A percentile compares a stretch with the other conserved stretches of the same genome.
phyloP scores from a whole-genome alignment of 2,797 vertebrate species.

The Hipposideros larvatus region DNA sequence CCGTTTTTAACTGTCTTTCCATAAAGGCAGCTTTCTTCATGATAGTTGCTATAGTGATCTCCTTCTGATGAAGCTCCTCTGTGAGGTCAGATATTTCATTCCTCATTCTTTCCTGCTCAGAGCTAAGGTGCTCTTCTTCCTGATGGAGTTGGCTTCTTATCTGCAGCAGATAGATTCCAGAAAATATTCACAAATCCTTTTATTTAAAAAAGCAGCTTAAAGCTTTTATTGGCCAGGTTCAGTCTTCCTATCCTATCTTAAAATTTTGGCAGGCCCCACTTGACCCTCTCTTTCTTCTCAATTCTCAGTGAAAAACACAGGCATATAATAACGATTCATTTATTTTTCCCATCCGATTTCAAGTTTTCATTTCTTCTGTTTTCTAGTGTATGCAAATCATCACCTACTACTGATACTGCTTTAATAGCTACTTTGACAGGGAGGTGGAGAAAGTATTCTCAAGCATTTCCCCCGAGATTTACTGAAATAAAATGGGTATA shows the following conservation, averaged over 20 bases:
- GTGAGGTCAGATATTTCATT: constrained; percentile 88
- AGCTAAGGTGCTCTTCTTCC: constrained; percentile 80
- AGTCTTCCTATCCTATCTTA: background rate
- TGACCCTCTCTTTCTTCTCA: background rate
- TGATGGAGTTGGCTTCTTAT: constrained; percentile 85
- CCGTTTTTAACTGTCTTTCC: constrained; percentile 89
- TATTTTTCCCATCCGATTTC: constrained; percentile 11
- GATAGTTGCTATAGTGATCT: constrained; percentile 90
- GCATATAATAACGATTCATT: background rate
- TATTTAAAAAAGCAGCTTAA: constrained; percentile 61
- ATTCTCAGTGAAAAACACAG: constrained; percentile 12
- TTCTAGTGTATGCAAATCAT: background rate
- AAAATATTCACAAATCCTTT: constrained; percentile 56
- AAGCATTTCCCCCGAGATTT: background rate
- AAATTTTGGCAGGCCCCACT: background rate
- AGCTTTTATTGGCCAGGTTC: constrained; percentile 21
- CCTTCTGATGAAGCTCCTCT: constrained; percentile 89
- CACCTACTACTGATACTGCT: background rate
- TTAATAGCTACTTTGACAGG: background rate
- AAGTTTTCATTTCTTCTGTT: background rate
- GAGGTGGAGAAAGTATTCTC: constrained; percentile 1
- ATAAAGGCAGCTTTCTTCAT: constrained; percentile 88
- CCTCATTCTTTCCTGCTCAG: constrained; percentile 87
- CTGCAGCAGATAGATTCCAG: constrained; percentile 83
- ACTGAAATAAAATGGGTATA: background rate